These are phyloP conservation scores for Xiphorhynchus erythropygius DNA, from an alignment of 2,797 vertebrate species.

Conservation along the genomic window DNA sequence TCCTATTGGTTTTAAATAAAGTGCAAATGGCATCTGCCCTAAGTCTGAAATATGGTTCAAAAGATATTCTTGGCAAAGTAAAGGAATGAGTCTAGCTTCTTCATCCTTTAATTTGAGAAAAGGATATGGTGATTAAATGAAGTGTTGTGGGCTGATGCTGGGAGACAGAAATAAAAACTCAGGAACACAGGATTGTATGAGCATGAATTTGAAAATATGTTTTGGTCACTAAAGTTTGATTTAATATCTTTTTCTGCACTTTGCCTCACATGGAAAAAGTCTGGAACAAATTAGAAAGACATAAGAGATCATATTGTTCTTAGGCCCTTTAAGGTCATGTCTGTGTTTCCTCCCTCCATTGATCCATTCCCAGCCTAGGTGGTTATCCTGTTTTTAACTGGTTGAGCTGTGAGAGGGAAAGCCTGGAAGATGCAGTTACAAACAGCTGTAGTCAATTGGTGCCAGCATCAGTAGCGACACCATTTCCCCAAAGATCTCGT, in stretches of 20 bases:
- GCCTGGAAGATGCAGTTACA: not conserved
- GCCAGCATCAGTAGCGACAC: rapidly evolving
- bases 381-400: not conserved
- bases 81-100: not conserved
- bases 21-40: slow-evolving; percentile 36
- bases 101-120: not conserved
- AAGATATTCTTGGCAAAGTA: slow-evolving; percentile 1
- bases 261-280: not conserved
- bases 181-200: not conserved
- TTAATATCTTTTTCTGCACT: not conserved
- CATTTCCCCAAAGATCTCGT: not conserved
- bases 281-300: not conserved
- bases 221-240: not conserved
- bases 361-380: not conserved
- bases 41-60: not conserved
- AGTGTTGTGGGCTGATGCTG: not conserved
- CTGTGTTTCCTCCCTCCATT: not conserved
- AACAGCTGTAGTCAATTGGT: not conserved
- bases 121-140: not conserved
- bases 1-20: slow-evolving; percentile 14
- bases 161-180: not conserved
- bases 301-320: not conserved
- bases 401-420: not conserved
- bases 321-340: not conserved
- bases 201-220: not conserved